These are phyloP conservation scores for Herpetotheres cachinnans DNA, from an alignment of 2,113 vertebrate species.

Conservation along the genomic window DNA sequence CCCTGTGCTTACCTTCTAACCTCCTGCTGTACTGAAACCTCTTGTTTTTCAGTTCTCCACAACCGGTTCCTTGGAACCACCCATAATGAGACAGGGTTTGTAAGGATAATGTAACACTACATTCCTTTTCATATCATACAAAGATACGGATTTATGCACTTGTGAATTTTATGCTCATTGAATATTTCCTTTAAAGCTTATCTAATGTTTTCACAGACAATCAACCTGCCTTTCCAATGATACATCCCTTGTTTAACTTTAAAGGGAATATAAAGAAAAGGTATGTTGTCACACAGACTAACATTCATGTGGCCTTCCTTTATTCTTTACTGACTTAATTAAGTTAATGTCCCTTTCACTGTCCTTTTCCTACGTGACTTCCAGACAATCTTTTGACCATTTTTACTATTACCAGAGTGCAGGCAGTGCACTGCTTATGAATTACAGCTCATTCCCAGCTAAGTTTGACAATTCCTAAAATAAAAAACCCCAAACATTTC, in stretches of 20 bases:
- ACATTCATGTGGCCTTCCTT: not conserved
- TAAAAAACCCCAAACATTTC: not conserved
- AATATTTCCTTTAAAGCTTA: conserved; percentile 24
- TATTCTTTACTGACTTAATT: not conserved
- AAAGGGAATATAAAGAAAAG: not conserved
- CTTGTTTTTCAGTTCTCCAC: not conserved
- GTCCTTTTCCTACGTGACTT: not conserved
- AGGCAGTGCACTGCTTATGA: not conserved
- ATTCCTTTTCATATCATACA: not conserved
- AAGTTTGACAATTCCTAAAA: not conserved
- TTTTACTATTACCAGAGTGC: not conserved
- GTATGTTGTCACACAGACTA: not conserved
- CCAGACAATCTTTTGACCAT: not conserved
- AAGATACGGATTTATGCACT: not conserved
- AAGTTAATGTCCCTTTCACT: not conserved
- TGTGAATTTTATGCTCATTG: conserved; percentile 8
- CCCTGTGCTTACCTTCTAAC: not conserved
- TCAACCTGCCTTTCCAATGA: conserved; percentile 3
- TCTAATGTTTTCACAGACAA: conserved; percentile 12
- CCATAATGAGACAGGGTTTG: not conserved
- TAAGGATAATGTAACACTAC: not conserved
- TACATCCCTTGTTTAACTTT: not conserved
- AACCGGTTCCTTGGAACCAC: not conserved
- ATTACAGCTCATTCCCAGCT: not conserved
- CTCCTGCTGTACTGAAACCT: not conserved